Conservation (phyloP, 2,797 vertebrate genomes). For the Melanotaenia maccullochi region DNA sequence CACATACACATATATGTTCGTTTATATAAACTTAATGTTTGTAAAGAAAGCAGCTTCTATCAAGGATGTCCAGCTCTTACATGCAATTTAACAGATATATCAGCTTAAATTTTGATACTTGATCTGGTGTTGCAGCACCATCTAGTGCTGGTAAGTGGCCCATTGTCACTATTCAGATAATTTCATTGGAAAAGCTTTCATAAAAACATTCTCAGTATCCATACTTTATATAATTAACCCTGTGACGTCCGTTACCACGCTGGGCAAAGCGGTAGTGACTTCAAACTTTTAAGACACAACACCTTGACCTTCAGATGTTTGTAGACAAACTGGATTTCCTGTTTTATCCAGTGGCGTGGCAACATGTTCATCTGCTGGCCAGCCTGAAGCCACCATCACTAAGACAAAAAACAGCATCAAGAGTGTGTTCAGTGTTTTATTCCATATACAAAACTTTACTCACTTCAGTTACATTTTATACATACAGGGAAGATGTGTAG, state of each 20-base stretch:
- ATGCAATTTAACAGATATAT: neutral
- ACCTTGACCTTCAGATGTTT: conserved; percentile 9
- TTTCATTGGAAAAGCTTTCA: no score
- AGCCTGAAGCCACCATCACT: neutral
- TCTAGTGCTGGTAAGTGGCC: conserved; percentile 37
- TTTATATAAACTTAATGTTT: neutral
- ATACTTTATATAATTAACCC: neutral
- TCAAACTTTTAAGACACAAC: neutral
- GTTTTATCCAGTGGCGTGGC: neutral
- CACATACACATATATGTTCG: no score
- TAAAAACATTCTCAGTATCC: neutral
- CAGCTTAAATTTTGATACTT: neutral
- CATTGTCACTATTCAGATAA: no score
- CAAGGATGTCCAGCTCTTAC: neutral
- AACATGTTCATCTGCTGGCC: neutral
- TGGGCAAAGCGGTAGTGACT: neutral
- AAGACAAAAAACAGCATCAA: neutral
- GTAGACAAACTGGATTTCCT: neutral
- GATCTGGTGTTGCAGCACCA: conserved; percentile 40
- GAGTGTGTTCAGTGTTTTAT: conserved; percentile 67
- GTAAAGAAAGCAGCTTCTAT: neutral
- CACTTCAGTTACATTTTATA: conserved; percentile 67
- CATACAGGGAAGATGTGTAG: conserved; percentile 62
- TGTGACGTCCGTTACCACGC: neutral
- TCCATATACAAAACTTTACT: conserved; percentile 74